Base-by-base conservation (phyloP, 1,140 invertebrate species). In the Ostrea denselamellosa region DNA sequence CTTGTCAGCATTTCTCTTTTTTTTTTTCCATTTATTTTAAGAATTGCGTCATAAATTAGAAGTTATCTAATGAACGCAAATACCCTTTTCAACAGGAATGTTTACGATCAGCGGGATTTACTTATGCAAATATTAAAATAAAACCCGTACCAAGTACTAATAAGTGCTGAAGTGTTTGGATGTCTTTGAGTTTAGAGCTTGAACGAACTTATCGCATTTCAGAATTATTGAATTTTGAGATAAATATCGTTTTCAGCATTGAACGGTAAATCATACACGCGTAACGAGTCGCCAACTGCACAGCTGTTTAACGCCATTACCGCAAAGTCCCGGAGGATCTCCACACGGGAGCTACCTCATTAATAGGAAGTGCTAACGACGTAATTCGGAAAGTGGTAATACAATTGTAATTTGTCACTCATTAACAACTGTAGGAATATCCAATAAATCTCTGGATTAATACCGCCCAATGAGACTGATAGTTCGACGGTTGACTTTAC, bases 221-320 rank as follows among this genome's bases (percentile, higher is more conserved):
- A 77, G 28, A 77, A 77, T 34, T 77, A 77, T 77, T 77, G 68
- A 77, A 77, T 77, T 28, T 77, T 28, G 68, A 77, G 68, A 77
- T 77, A 77, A 77, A 77, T 77, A 77, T 77, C 68, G 25, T 77
- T 25, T 77, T 25, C 68, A 77, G 28, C 68, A 77, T 28, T 34
- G 68, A 77, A 25, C 68, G 68, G 68, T 77, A 77, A 77, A 77
- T 77, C 68, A 77, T 25, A 14, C 12, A 77, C 25, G 8, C 8
- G 14, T 28, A 22, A 10, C 25, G n/a, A 71, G 65, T n/a, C 14
- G 9, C 8, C 25, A 28, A 17, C 28, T 3, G 68, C 9, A 77
- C 68, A 77, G 68, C 22, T 9, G 68, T 28, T 14, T 8, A 77
- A 12, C 68, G 25, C 28, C 68, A 77, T 28, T 62, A 62, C 56